Base-by-base conservation (phyloP, 2,797 vertebrate species). In the Tangara arthus region DNA sequence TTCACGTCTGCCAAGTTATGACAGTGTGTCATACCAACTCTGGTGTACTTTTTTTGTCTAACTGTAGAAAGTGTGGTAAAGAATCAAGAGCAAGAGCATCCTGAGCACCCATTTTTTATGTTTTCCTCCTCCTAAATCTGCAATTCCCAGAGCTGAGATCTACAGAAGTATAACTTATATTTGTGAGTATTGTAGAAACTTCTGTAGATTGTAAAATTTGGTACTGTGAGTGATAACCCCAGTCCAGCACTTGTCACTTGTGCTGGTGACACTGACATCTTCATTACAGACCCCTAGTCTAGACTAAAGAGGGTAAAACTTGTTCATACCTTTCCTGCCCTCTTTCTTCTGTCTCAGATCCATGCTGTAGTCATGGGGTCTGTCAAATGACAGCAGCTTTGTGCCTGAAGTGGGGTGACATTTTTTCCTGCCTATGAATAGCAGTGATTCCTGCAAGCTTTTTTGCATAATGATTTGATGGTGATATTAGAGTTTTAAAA, bases 1-100 rank as follows among this genome's bases (percentile, higher is more conserved):
- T 90, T 93, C 49, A 13, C 42, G 39, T 94, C 92, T 93, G 59
- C 88, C 70, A 91, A 79, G 73, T 83, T 94, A 93, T 93, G 82
- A 72, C 89, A 87, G 42, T 89, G 56, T 94, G 89, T 91, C 76
- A 50, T 52, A 84, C 78, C 73, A 86, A 32, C 41, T 79, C 69
- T 57, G 63, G 47, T 96, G 95, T 91, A 79, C 80, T 83, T 93
- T 84, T 77, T 78, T 70, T 73, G 69, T 75, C 34, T 72, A 53
- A 88, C 65, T 86, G 70, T 84, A 71, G 82, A 90, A 95, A 97
- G 70, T 34, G 37, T 35, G 35, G 32, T 84, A 91, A 82, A 77
- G 85, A 79, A 61, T 86, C 66, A 61, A 49, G 37, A 86, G 21
- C n/a, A 77, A 81, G 61, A 26, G 39, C 55, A 65, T 91, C 56